A percentile compares a stretch with the other conserved stretches of the same genome.
Evolutionary conservation across 2,888 invertebrate species (phyloP).

Genomic region (Cosmorhoe ocellata): DNA sequence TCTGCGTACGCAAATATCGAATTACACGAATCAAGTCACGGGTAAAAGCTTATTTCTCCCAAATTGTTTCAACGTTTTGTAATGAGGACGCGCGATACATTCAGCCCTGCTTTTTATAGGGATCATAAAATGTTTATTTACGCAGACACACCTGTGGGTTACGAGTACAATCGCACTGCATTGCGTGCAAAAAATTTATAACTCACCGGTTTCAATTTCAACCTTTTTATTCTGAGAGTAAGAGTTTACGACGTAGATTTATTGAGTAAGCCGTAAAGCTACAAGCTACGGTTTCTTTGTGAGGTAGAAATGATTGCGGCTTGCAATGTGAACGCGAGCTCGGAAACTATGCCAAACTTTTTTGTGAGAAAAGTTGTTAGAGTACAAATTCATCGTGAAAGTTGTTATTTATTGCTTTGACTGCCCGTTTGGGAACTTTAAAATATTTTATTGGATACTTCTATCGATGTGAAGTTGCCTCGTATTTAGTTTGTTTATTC

Average conservation of each 20-base stretch:
- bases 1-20: constrained; percentile 5
- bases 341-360: constrained; percentile 17
- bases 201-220: constrained; percentile 23
- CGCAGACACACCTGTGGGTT: constrained; percentile 35
- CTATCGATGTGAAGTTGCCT: too few species aligned
- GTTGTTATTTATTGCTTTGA: constrained; percentile 21
- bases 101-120: constrained; percentile 41
- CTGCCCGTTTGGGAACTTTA: constrained; percentile 1
- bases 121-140: constrained; percentile 44
- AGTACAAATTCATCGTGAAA: constrained; percentile 15
- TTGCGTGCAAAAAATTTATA: constrained; percentile 38
- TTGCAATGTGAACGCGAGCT: constrained; percentile 22
- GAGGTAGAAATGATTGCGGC: constrained; percentile 22
- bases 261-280: constrained; percentile 27
- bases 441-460: constrained; percentile 7
- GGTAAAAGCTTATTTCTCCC: not conserved
- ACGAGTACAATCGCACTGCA: constrained; percentile 40
- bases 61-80: constrained; percentile 23
- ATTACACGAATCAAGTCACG: not conserved
- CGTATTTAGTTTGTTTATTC: not conserved
- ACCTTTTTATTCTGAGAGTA: constrained; percentile 19
- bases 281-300: constrained; percentile 24
- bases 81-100: constrained; percentile 25
- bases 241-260: constrained; percentile 24
- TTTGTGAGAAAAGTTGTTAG: constrained; percentile 19